Base-by-base conservation (phyloP, 2,888 invertebrate genomes). In the Plagodis pulveraria region DNA sequence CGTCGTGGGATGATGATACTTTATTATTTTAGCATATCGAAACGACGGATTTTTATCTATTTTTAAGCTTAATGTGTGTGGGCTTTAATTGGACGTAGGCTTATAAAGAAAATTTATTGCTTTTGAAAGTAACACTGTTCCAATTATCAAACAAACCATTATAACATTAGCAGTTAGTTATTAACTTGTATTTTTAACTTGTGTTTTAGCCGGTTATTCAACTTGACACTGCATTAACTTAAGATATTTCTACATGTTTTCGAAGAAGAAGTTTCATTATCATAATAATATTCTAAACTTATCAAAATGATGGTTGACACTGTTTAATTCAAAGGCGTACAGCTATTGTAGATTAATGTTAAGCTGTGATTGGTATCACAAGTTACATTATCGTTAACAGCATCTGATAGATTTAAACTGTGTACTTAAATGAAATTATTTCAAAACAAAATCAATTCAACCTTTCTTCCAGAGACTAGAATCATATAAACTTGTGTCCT, bases 51-150 rank as follows among this genome's bases (percentile, higher is more conserved):
- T 22, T 69, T 73, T 72, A 72, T 73, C 64, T 62, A 49, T 67
- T 62, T 67, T 70, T 66, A 49, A 57, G 51, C 43, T 44, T 50
- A 71, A 66, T 62, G 58, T 62, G 73, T 69, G 81, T 81, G 76
- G 78, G 81, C 63, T 64, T 67, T 72, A 71, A 78, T 74, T 71
- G 73, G 69, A 55, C 50, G 62, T 52, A 61, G 59, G 66, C 60
- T 66, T 71, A 70, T 69, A 46, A 59, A 58, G 57, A 46, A 62
- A 72, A 75, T 81, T 78, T 76, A 80, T 78, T 58, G 71, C 62
- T 76, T 74, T 78, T 74, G 80, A 83, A 82, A 83, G 79, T 76
- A 45, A 72, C 69, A 72, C 65, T 73, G 73, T 64, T 70, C 74
- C 67, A 73, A 67, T 73, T 76, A 67, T 57, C 44, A 56, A 58